These are phyloP conservation scores for Drosophila mimetica DNA, from an alignment of 2,888 invertebrate genomes.

Conservation along the genomic window DNA sequence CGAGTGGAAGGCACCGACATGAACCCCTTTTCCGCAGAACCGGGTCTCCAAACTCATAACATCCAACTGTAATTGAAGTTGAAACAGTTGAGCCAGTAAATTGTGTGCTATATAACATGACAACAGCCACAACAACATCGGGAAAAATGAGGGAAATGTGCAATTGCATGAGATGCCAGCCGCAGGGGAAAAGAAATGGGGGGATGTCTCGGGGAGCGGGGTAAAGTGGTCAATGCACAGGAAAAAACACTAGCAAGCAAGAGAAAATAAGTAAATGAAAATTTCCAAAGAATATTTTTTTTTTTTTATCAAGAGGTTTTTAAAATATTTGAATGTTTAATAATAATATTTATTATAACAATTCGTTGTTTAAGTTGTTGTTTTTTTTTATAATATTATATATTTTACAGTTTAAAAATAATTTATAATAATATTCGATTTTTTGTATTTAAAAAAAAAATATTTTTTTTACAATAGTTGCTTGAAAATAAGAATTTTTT, in stretches of 20 bases:
- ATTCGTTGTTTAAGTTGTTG: no score
- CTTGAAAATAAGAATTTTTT: no score
- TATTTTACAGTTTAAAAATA: no score
- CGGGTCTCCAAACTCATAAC: slow-evolving; percentile 17
- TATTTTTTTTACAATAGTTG: no score
- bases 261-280: no score
- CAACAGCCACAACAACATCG: slow-evolving; percentile 35
- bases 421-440: no score
- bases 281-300: not conserved
- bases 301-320: no score
- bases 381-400: no score
- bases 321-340: no score
- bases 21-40: slow-evolving; percentile 7
- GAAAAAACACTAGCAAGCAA: not conserved
- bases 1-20: slow-evolving; percentile 18
- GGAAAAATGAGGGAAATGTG: slow-evolving; percentile 25
- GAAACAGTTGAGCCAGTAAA: slow-evolving; percentile 71
- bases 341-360: no score
- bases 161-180: slow-evolving; percentile 16
- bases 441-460: no score
- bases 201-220: not conserved
- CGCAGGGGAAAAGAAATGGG: slow-evolving; percentile 1
- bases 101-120: slow-evolving; percentile 55
- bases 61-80: slow-evolving; percentile 65
- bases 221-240: not conserved